These are phyloP conservation scores for Bombus picipes DNA, from an alignment of 1,140 invertebrate species.

Conservation along the genomic window DNA sequence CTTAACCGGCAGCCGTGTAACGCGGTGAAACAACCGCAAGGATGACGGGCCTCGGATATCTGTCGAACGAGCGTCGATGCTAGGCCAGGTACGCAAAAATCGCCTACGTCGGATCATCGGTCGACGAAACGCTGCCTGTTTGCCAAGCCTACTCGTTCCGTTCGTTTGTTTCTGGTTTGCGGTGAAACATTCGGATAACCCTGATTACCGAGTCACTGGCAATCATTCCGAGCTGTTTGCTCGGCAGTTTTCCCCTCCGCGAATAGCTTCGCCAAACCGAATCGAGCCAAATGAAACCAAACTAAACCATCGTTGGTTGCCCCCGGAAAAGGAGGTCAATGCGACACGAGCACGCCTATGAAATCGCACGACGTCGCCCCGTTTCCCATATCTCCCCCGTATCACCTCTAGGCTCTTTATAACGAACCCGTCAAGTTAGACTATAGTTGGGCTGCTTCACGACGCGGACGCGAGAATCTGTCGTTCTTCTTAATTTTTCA, in stretches of 20 bases:
- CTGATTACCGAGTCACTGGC: conserved; percentile 47
- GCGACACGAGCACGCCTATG: too few relatives aligned
- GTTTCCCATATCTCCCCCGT: too few relatives aligned
- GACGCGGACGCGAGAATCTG: too few relatives aligned
- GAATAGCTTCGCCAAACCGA: background rate
- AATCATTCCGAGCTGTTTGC: conserved; percentile 54
- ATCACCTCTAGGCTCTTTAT: too few relatives aligned
- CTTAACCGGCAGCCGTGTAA: background rate
- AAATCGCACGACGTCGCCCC: background rate
- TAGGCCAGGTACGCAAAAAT: conserved; percentile 4
- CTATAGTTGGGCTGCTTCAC: too few relatives aligned
- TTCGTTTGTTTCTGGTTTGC: conserved; percentile 63
- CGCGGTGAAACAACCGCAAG: conserved; percentile 19
- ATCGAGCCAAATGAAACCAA: background rate
- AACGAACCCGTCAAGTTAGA: too few relatives aligned
- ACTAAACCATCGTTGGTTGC: background rate
- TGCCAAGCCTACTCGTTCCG: conserved; percentile 52
- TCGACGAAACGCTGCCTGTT: conserved; percentile 45
- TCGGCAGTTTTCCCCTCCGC: conserved; percentile 15
- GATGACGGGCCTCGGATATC: conserved; percentile 3
- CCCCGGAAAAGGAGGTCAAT: background rate
- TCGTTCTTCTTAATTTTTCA: accelerated
- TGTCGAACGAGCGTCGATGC: background rate
- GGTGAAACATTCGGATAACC: conserved; percentile 61
- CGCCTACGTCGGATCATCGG: conserved; percentile 20